Percentiles rank a stretch among this genome's conserved stretches.
These are phyloP conservation scores for Psilopsiagon aurifrons DNA, from an alignment of 2,113 vertebrate species.

Conservation along the genomic window DNA sequence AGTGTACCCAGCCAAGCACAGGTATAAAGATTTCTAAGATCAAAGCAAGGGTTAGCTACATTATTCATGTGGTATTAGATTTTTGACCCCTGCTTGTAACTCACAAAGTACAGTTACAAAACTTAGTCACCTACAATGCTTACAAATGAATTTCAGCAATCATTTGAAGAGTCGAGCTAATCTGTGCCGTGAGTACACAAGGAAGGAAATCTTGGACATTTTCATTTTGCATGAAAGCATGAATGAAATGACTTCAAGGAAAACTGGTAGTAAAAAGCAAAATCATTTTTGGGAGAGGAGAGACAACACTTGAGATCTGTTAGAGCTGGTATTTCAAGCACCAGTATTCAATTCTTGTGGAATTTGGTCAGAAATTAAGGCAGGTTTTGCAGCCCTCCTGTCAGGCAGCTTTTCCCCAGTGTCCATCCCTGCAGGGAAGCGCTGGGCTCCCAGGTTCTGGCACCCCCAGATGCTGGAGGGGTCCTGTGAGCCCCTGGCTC, in stretches of 20 bases:
- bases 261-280: not conserved
- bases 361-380: not conserved
- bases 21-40: slow-evolving; percentile 10
- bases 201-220: not conserved
- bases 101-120: not conserved
- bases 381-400: not conserved
- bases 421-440: not conserved
- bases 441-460: not conserved
- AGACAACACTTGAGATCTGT: not conserved
- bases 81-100: slow-evolving; percentile 1
- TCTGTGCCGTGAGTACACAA: not conserved
- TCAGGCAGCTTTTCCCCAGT: not conserved
- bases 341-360: not conserved
- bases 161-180: not conserved
- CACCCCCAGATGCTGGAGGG: fast-evolving
- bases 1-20: not conserved
- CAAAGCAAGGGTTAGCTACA: slow-evolving; percentile 1
- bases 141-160: not conserved
- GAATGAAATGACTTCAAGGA: slow-evolving; percentile 6
- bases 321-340: not conserved
- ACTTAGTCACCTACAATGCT: not conserved
- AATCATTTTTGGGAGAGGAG: not conserved
- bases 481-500: not conserved
- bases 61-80: not conserved
- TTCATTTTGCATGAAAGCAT: not conserved